Percentiles rank a stretch among this genome's conserved stretches.
Evolutionary conservation across 2,113 vertebrate genomes (phyloP).

Genomic region (Neoarius graeffei): DNA sequence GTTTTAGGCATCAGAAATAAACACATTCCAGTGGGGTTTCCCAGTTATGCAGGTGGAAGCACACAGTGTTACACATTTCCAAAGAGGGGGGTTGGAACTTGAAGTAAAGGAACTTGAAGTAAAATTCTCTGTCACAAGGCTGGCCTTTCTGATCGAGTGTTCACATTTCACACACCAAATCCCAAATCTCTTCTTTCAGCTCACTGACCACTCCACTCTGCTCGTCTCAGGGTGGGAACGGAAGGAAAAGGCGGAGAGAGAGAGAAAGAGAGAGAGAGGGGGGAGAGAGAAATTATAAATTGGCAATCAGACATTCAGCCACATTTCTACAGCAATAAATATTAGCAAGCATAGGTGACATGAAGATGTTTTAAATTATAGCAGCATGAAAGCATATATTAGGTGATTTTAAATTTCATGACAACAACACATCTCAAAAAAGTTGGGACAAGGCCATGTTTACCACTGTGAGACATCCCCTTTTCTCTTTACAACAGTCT

Average conservation of each 20-base stretch:
- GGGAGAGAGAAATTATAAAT: background rate
- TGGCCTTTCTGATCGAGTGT: background rate
- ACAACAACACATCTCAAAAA: too few relatives aligned
- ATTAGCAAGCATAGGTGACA: too few relatives aligned
- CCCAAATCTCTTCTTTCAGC: conserved; percentile 35
- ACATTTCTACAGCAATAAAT: too few relatives aligned
- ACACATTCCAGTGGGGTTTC: conserved; percentile 57
- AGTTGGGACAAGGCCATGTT: too few relatives aligned
- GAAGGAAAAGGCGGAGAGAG: conserved; percentile 79
- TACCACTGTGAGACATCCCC: too few relatives aligned
- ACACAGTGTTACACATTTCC: conserved; percentile 67
- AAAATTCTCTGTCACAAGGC: background rate
- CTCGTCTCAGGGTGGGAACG: conserved; percentile 73
- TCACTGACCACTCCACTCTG: conserved; percentile 42
- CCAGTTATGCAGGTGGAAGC: conserved; percentile 55
- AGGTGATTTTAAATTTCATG: too few relatives aligned
- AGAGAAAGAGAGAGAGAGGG: conserved; percentile 27
- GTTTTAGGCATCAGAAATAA: conserved; percentile 35
- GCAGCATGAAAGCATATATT: too few relatives aligned
- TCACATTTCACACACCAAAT: conserved; percentile 7
- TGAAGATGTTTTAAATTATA: too few relatives aligned
- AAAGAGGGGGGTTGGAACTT: background rate
- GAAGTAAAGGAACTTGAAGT: conserved; percentile 3
- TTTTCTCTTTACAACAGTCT: too few relatives aligned
- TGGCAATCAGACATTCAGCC: too few relatives aligned